phyloP scores from a whole-genome alignment of 2,888 invertebrate genomes.

The Ochropacha duplaris region DNA sequence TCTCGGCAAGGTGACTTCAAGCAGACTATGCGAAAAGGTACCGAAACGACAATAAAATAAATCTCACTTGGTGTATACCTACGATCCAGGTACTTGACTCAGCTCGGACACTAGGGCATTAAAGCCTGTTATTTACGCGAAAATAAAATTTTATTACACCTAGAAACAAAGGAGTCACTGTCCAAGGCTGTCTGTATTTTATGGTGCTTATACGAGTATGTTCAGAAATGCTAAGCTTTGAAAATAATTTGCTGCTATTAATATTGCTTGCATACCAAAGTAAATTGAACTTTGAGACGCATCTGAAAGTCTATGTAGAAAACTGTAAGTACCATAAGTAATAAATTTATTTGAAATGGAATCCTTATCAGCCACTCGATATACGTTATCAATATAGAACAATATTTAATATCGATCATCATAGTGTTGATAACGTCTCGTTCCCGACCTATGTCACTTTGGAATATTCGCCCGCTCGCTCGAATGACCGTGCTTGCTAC shows the following conservation, averaged over 20 bases:
- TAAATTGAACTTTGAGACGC: not conserved
- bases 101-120: constrained; percentile 6
- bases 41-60: constrained; percentile 24
- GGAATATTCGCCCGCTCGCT: constrained; percentile 38
- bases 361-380: not conserved
- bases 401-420: not conserved
- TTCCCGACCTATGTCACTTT: constrained; percentile 61
- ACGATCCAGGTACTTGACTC: not conserved
- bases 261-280: not conserved
- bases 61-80: constrained; percentile 21
- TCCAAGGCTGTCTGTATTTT: constrained; percentile 16
- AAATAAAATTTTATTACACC: constrained; percentile 44
- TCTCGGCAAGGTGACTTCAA: constrained; percentile 45
- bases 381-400: not conserved
- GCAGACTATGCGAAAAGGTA: constrained; percentile 18
- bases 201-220: constrained; percentile 3
- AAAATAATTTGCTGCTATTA: not conserved
- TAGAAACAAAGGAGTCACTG: constrained; percentile 35
- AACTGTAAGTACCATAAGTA: not conserved
- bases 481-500: constrained; percentile 17
- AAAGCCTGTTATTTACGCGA: constrained; percentile 37
- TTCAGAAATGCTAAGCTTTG: not conserved
- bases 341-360: not conserved
- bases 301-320: not conserved
- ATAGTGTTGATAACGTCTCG: constrained; percentile 7